These are phyloP conservation scores for Rhopalosiphum maidis DNA, from an alignment of 1,140 invertebrate genomes.

Conservation along the genomic window DNA sequence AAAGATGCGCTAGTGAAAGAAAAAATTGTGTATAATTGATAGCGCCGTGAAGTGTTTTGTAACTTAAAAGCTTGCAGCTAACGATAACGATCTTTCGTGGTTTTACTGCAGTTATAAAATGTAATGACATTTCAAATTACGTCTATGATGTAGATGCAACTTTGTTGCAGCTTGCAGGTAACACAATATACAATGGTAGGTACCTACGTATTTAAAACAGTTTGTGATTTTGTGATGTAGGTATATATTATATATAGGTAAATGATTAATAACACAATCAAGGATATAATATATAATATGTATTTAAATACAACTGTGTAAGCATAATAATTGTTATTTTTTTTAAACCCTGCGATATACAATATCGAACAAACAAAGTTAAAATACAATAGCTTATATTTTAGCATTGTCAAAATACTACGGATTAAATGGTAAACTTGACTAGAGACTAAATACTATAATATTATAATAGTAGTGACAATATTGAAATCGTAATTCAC, in stretches of 20 bases:
- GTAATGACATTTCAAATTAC: background rate
- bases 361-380: conserved; percentile 47
- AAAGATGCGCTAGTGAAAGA: no score
- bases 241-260: background rate
- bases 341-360: conserved; percentile 57
- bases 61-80: background rate
- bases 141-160: background rate
- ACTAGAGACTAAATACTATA: conserved; percentile 33
- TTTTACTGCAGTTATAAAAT: background rate
- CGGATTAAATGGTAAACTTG: conserved; percentile 52
- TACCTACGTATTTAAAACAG: background rate
- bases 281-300: conserved; percentile 38
- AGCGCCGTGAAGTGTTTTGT: background rate
- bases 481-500: conserved; percentile 29
- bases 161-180: background rate
- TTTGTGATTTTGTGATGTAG: background rate
- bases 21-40: background rate
- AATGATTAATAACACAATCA: conserved; percentile 26
- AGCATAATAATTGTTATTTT: conserved; percentile 45
- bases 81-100: background rate
- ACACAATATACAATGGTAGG: background rate
- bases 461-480: conserved; percentile 30
- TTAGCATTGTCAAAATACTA: conserved; percentile 38
- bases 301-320: conserved; percentile 54
- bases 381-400: conserved; percentile 40